These are phyloP conservation scores for Cacatua alba DNA, from an alignment of 2,113 vertebrate genomes.

Conservation along the genomic window DNA sequence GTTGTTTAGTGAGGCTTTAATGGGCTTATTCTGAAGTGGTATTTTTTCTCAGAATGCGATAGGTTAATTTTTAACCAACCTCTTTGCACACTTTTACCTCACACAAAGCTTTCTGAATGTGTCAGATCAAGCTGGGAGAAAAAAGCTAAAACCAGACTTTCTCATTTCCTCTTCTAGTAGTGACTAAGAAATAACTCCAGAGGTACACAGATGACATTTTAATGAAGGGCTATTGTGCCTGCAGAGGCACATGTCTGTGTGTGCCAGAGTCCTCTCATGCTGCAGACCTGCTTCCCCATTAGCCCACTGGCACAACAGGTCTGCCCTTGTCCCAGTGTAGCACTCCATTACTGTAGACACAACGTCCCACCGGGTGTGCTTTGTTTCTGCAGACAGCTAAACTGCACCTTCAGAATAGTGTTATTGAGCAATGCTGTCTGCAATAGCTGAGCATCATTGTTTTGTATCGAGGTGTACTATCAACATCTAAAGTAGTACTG, in stretches of 20 bases:
- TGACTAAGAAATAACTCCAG: background rate
- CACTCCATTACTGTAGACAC: background rate
- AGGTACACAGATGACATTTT: accelerated
- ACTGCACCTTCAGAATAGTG: background rate
- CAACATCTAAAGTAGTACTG: background rate
- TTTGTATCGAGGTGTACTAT: background rate
- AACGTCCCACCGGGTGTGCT: background rate
- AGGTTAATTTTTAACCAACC: background rate
- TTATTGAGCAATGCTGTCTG: background rate
- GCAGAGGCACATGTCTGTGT: background rate
- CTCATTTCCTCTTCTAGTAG: background rate
- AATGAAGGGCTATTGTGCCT: background rate
- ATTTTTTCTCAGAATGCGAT: background rate
- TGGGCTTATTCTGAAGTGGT: too few relatives aligned
- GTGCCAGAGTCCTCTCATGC: background rate
- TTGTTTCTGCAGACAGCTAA: background rate
- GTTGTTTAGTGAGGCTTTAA: background rate
- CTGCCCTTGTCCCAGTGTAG: background rate
- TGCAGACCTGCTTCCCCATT: accelerated
- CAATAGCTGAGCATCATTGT: background rate
- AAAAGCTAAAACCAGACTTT: background rate
- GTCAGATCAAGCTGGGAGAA: background rate
- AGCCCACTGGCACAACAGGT: background rate
- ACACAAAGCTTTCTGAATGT: background rate
- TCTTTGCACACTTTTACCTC: background rate